Evolutionary conservation across 2,888 invertebrate species (phyloP), one percentile per base, ranked within the genome.

Genomic region (Craniophora ligustri): DNA sequence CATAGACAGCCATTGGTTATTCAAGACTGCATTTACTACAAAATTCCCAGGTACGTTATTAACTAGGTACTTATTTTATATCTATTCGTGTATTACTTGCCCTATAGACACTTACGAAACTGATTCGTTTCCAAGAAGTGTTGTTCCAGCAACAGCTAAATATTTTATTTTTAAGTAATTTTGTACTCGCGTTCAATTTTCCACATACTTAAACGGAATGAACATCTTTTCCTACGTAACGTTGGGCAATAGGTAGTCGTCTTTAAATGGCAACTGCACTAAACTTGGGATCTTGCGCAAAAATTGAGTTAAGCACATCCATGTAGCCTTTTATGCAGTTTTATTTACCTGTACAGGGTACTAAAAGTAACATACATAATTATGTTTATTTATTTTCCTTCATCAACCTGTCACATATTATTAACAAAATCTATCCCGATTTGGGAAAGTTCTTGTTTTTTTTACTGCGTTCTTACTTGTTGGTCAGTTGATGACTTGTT

Each of bases 321-420:
- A 42, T 39, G 14, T 40, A 16, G 7, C 18, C 7, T 41, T 45
- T 44, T 28, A 18, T 48, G 28, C 21, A 13, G 11, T 6, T 36
- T 39, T 34, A 21, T 32, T 32, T 23, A 5, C 39, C 18, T 14
- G 14, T 30, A 34, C 16, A 40, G 30, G 19, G 10, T 28, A 55
- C 55, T 63, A 42, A 65, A 71, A 73, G 67, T 75, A 72, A 60
- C 49, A 67, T 60, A 55, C 60, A 64, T 57, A 45, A 56, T 72
- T 68, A n/a, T n/a, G n/a, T n/a, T n/a, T n/a, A n/a, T n/a, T n/a
- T n/a, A n/a, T n/a, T n/a, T n/a, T n/a, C n/a, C n/a, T n/a, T n/a
- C n/a, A n/a, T n/a, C n/a, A n/a, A n/a, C n/a, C n/a, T n/a, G n/a
- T n/a, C n/a, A n/a, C n/a, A n/a, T n/a, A n/a, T n/a, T n/a, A n/a